Evolutionary conservation across 2,113 vertebrate genomes (phyloP), one percentile per base, ranked within the genome.

Genomic region (Parus major): DNA sequence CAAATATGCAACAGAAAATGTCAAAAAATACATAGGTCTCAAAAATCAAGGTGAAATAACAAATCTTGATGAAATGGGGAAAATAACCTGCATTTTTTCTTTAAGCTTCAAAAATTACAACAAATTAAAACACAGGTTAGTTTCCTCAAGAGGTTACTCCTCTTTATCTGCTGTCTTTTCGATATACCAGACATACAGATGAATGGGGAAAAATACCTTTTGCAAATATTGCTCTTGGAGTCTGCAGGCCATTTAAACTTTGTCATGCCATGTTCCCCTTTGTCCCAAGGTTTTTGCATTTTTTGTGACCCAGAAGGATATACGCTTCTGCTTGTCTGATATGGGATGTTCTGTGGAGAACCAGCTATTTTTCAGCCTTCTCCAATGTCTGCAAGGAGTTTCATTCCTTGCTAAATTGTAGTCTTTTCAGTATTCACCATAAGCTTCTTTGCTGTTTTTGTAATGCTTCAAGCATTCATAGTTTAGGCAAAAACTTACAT

Each of bases 1-100:
- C n/a, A 87, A 92, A 93, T 86, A 77, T 39, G 31, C 69, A 86
- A 80, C 63, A 85, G 44, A 76, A 57, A 89, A 60, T 73, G 39
- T 82, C 24, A 93, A 86, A 89, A 97, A 93, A 78, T 19, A 29
- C 42, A 93, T 93, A 93, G 49, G 36, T 96, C 96, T 95, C 56
- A 89, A 88, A 88, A 97, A 87, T 76, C 22, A 91, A 85, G n/a
- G 35, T 79, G 66, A 96, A 96, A 89, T 95, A 86, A 73, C 4
- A 50, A 93, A 97, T 91, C 36, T 46, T 76, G 59, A 88, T 81
- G 76, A 95, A 90, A 69, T 59, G 28, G 11, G 7, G 46, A 33
- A 83, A 52, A 77, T 12, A n/a, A 12, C 10, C 59, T 53, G 11
- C 2, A 25, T 65, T 76, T 87, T 82, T 76, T 60, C 25, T 65